Conservation (phyloP, 2,797 vertebrate genomes). For the Xerus rutilus region DNA sequence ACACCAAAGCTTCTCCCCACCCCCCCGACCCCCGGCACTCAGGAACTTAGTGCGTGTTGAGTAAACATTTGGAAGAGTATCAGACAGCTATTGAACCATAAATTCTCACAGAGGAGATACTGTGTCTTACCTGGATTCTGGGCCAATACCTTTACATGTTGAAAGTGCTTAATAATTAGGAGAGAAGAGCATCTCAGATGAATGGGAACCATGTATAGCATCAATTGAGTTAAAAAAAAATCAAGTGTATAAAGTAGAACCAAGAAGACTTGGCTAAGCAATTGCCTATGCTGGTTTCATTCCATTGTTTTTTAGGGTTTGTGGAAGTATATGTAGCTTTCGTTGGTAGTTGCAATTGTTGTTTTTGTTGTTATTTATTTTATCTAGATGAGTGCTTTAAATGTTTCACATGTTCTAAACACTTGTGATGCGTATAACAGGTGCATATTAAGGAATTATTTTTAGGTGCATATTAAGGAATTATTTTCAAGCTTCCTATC, state of each 20-base stretch:
- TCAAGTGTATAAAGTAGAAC: not conserved
- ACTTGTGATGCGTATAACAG: not conserved
- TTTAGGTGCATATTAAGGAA: not conserved
- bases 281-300: not conserved
- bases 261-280: not conserved
- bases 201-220: not conserved
- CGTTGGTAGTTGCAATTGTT: not conserved
- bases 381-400: not conserved
- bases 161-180: not conserved
- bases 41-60: conserved; percentile 26
- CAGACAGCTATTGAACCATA: not conserved
- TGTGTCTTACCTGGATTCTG: not conserved
- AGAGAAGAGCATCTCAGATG: not conserved
- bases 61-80: conserved; percentile 14
- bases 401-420: not conserved
- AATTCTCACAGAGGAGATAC: not conserved
- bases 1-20: not conserved
- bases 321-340: not conserved
- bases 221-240: not conserved
- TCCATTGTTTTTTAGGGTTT: not conserved
- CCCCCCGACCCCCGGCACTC: not conserved
- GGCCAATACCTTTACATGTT: not conserved
- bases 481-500: not conserved
- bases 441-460: conserved; percentile 1
- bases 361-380: not conserved